Base-by-base conservation (phyloP, 2,888 invertebrate species). In the Pilophorus perplexus region DNA sequence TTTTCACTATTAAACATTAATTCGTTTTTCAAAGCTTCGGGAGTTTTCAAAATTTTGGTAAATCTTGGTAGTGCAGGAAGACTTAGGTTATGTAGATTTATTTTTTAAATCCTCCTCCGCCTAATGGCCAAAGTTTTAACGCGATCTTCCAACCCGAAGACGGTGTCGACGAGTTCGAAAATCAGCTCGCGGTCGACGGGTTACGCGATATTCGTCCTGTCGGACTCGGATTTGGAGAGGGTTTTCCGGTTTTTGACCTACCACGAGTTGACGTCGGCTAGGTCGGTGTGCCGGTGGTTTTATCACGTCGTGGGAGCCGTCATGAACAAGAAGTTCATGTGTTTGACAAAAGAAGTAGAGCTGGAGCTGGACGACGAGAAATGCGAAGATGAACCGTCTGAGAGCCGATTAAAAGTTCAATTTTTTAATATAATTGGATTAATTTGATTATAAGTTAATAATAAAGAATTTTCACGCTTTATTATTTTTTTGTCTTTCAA, bases 251-350 rank as follows among this genome's bases (percentile, higher is more conserved):
- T 55, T 16, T 57, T 68, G 27, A 20, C 22, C 18, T 66, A 55
- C 48, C 20, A 50, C 10, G 66, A 68, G 8, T 20, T 68, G 44
- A 55, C 44, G 18, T 37, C 22, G 38, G 18, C 66, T 2, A 57
- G 68, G 27, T 22, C 42, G 14, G 68, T 68, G 18, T 68, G 68
- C 28, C 44, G 46, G 20, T 68, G 68, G 68, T 68, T 68, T 55
- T 62, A 66, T 27, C 59, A 22, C 66, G 62, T 68, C 0, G 33
- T 54, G 16, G 68, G 68, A 8, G 54, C 66, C 8, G 59, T 68
- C 6, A 37, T 66, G 33, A 68, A 68, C 54, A 46, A 46, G 18
- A 66, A 66, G 14, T 68, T 68, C 40, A 23, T 42, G 27, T 60
- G 52, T 0, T 59, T 60, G 27, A 23, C 52, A 12, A 54, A 52